Base-by-base conservation (phyloP, 1,140 invertebrate species). In the Dysdera silvatica region DNA sequence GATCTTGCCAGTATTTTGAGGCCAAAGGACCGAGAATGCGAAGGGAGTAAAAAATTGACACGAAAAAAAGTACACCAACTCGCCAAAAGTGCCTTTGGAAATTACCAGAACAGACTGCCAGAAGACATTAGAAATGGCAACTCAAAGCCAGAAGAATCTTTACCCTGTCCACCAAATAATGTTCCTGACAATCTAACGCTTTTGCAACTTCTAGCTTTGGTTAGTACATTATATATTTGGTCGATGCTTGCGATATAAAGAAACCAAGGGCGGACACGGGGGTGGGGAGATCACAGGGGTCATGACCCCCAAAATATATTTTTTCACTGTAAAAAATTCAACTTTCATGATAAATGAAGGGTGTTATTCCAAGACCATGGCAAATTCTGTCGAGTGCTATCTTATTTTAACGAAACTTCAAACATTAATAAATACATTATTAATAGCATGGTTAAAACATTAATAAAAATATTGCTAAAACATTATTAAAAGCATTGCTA, bases 151-250 rank as follows among this genome's bases (percentile, higher is more conserved):
- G n/a, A 12, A n/a, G 59, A 61, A 23, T 32, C 33, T 12, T 53
- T 53, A 23, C 29, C 28, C 5, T 41, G 48, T 23, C n/a, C 29
- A 8, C 51, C 29, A 2, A 63, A 47, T 14, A 40, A 52, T 16
- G 40, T 48, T 16, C 52, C 61, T 40, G 53, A 60, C 45, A 78
- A 80, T 57, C 81, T 81, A 76, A 82, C 82, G 16, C 71, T 84
- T 64, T 75, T 84, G 32, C 83, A 84, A 76, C 82, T 82, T 71
- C 74, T 84, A 64, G 82, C 82, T 56, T 77, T 84, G 76, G 82
- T 84, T 78, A 82, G 82, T 82, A 69, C 10, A n/a, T 7, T 32
- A 37, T 37, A 37, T 37, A 12, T 37, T 37, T 41, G n/a, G n/a
- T 8, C 5, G 23, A 41, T 41, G 16, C 40, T 41, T 18, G 23